These are phyloP conservation scores for Cercopithecus mona DNA, from an alignment of 2,113 vertebrate genomes.

Conservation along the genomic window DNA sequence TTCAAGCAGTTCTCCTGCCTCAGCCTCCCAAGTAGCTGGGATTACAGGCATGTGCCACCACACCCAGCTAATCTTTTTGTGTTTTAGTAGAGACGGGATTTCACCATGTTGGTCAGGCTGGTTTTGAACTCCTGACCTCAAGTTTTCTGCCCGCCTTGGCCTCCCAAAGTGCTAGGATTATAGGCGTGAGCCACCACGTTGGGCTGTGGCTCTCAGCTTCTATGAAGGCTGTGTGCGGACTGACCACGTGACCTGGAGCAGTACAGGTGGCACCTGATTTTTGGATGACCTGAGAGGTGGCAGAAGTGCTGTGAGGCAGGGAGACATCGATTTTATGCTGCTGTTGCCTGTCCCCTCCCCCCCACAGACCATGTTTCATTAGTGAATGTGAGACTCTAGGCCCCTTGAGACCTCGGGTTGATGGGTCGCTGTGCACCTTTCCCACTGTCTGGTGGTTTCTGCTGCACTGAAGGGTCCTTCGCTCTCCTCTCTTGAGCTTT, in stretches of 20 bases:
- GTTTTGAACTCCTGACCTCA: too few relatives aligned
- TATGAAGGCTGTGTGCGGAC: background rate
- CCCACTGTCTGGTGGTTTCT: background rate
- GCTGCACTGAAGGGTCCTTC: background rate
- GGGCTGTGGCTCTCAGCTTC: background rate
- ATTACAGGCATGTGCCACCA: too few relatives aligned
- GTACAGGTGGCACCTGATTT: accelerated
- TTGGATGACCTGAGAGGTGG: background rate
- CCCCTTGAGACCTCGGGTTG: accelerated
- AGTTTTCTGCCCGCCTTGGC: too few relatives aligned
- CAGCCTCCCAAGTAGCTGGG: too few relatives aligned
- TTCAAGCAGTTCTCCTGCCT: too few relatives aligned
- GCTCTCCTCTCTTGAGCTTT: background rate
- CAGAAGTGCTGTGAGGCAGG: background rate
- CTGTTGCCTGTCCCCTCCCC: background rate
- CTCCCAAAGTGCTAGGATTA: too few relatives aligned
- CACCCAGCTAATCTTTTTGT: too few relatives aligned
- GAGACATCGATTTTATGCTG: accelerated
- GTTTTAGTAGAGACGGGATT: too few relatives aligned
- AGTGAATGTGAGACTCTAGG: accelerated
- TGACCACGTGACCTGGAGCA: accelerated
- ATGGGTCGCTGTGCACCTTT: background rate
- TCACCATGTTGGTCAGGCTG: too few relatives aligned
- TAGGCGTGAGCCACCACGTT: too few relatives aligned
- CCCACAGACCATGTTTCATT: accelerated